Base-by-base conservation (phyloP, 2,113 vertebrate species). In the Myotis lucifugus region DNA sequence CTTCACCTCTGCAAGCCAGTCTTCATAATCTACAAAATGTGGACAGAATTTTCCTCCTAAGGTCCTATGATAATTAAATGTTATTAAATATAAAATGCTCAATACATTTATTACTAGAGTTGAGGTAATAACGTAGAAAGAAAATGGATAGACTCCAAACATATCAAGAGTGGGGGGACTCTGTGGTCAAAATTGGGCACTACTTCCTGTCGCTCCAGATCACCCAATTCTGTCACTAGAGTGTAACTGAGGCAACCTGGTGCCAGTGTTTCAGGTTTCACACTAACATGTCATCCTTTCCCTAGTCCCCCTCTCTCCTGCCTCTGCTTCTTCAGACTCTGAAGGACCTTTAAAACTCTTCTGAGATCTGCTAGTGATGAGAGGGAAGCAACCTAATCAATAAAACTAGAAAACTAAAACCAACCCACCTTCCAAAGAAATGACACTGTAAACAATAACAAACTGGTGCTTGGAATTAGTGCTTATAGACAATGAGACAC, bases 341-440 rank as follows among this genome's bases (percentile, higher is more conserved):
- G 78, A 69, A 69, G 54, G 27, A 25, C 19, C 37, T 90, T 77
- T 64, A 78, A 50, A 73, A 66, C 17, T 81, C 42, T 56, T 66
- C 50, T 84, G 70, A 85, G 6, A 54, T 87, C 23, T 66, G 42
- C 48, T 37, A 48, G 1, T 61, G 17, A 84, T 67, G 23, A 89
- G 12, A 91, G 5, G 32, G 12, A 67, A 86, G 50, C 17, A 66
- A 27, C 17, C 2, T 72, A 32, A 48, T 54, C 5, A 37, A 17
- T 40, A 70, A 95, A 92, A 67, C n/a, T 56, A 76, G 61, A 88
- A 84, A 95, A 50, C 25, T n/a, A n/a, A 93, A 90, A 46, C 8
- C 64, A 69, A 34, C 1, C 15, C 14, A 73, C 3, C 8, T 29
- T 59, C 66, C 42, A 86, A 14, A 83, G 19, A 72, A 32, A 90